These are phyloP conservation scores for Cephus sareptanus DNA, from an alignment of 2,888 invertebrate genomes.

Conservation along the genomic window DNA sequence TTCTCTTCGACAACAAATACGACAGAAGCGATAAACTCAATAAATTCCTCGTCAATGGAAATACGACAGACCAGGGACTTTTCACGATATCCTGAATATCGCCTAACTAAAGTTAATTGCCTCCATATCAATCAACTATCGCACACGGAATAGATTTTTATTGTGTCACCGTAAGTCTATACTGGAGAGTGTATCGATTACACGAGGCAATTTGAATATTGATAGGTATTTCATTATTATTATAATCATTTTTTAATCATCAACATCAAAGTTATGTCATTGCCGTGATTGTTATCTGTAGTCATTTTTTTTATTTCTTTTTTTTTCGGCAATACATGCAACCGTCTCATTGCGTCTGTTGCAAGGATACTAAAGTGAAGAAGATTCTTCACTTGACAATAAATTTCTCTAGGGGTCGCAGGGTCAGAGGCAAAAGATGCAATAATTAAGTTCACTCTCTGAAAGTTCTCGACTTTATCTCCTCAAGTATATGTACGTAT, in stretches of 20 bases:
- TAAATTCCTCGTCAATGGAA: background rate
- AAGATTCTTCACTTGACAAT: background rate
- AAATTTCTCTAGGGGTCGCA: background rate
- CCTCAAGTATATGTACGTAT: background rate
- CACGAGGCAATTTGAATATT: background rate
- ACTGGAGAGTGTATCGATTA: background rate
- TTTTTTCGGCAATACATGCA: too few relatives aligned
- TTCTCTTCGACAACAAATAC: background rate
- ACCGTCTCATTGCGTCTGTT: background rate
- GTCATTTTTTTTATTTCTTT: background rate
- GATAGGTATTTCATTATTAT: background rate
- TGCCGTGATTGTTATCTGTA: background rate
- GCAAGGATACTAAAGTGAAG: background rate
- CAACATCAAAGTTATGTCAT: background rate
- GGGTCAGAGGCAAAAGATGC: background rate
- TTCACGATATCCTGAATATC: background rate
- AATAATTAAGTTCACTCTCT: background rate
- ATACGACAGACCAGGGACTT: background rate
- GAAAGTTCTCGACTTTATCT: background rate
- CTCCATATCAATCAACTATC: background rate
- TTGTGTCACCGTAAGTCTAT: background rate
- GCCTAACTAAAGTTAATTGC: background rate
- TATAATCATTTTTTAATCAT: background rate
- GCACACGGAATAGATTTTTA: background rate
- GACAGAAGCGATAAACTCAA: background rate